Evolutionary conservation across 2,113 vertebrate species (phyloP), one percentile per base, ranked within the genome.

Genomic region (Cavia porcellus): DNA sequence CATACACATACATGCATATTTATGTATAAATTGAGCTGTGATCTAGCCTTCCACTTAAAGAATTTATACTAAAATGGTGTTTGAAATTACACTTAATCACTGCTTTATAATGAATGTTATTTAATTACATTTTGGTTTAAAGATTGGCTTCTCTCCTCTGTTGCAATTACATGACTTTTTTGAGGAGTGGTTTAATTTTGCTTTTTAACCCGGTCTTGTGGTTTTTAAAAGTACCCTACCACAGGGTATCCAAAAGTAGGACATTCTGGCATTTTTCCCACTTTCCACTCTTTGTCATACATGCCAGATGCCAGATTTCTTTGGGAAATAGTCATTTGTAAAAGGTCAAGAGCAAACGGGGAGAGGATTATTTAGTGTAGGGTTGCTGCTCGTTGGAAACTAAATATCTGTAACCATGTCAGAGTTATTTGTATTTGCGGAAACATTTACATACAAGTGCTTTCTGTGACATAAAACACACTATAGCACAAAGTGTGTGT

Each of bases 311-410:
- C 97, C 97, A 98, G 90, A 97, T 98, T 98, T 96, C 96, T 97
- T 98, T 98, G 97, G 97, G 97, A 98, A 98, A 98, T 98, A 92
- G 97, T 98, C 95, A 96, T 98, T 98, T 98, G 74, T 97, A 96
- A 97, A 98, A 98, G 97, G 95, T 98, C 97, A 95, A 57, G 85
- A 98, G 97, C 47, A 98, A 98, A 98, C 97, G 95, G 87, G 94
- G 97, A 77, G 92, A 95, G 96, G 92, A 89, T 97, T 98, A 93
- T 98, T 96, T 59, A 97, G 87, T 95, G 95, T 98, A 96, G 92
- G 92, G 97, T 98, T 98, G 95, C 35, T 98, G 86, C 96, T 98
- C 96, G 98, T 98, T 98, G 94, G 98, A 98, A 98, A 96, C 92
- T 96, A 98, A 97, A 97, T 96, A 97, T 98, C 96, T 96, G 75